A percentile compares a stretch with the other conserved stretches of the same genome.
These are phyloP conservation scores for Psilopogon haemacephalus DNA, from an alignment of 2,113 vertebrate genomes.

Conservation along the genomic window DNA sequence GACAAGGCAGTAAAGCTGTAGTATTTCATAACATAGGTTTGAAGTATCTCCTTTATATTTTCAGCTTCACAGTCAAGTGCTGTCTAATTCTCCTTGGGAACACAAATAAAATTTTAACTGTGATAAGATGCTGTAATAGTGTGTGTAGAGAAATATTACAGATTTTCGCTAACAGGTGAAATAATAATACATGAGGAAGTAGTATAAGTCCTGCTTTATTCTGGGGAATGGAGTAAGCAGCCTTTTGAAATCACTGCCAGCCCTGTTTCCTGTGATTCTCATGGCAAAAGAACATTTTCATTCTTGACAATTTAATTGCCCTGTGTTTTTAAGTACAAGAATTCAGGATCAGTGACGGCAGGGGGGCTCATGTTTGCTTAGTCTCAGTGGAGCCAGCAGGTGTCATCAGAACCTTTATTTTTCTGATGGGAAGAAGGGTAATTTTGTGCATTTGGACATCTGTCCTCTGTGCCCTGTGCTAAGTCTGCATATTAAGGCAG, in stretches of 20 bases:
- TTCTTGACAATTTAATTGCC: background rate
- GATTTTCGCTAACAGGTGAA: background rate
- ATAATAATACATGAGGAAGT: background rate
- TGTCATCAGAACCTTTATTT: constrained; percentile 56
- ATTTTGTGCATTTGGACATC: background rate
- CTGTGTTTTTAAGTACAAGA: background rate
- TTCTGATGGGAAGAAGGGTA: background rate
- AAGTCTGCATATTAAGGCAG: background rate
- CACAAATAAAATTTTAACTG: background rate
- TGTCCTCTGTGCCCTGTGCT: background rate
- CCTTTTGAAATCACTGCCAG: background rate
- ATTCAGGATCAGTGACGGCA: too few species aligned
- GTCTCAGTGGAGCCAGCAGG: constrained; percentile 31
- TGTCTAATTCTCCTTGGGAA: background rate
- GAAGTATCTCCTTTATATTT: background rate
- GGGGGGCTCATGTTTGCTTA: background rate
- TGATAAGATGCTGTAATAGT: background rate
- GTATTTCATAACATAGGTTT: background rate
- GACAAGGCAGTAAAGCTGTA: background rate
- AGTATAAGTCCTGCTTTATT: background rate
- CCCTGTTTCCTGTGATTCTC: background rate
- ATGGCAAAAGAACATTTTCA: background rate
- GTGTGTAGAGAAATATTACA: background rate
- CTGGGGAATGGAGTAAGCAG: background rate
- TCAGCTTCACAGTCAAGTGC: background rate